phyloP scores from a whole-genome alignment of 2,888 invertebrate species.

The Dendrolimus houi region DNA sequence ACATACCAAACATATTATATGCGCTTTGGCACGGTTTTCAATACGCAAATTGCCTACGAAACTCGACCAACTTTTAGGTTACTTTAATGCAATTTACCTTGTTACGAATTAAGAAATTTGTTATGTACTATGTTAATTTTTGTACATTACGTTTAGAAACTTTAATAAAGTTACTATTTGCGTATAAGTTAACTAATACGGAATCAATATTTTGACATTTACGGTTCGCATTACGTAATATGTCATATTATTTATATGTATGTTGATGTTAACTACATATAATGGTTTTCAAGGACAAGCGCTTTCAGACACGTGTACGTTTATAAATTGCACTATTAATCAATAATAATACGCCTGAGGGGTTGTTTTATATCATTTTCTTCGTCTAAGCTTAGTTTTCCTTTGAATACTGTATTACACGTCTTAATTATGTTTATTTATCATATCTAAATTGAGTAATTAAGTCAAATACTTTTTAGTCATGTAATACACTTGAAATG shows the following conservation, averaged over 20 bases:
- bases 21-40: slow-evolving; percentile 49
- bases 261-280: slow-evolving; percentile 24
- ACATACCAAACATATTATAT: slow-evolving; percentile 37
- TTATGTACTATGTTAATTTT: slow-evolving; percentile 26
- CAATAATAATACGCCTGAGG: slow-evolving; percentile 17
- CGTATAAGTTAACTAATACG: slow-evolving; percentile 34
- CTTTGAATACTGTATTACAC: background rate
- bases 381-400: background rate
- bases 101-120: slow-evolving; percentile 21
- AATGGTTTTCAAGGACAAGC: slow-evolving; percentile 57
- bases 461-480: background rate
- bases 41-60: slow-evolving; percentile 19
- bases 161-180: slow-evolving; percentile 41
- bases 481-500: background rate
- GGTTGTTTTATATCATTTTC: slow-evolving; percentile 14
- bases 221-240: slow-evolving; percentile 53
- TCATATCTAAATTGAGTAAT: background rate
- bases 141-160: slow-evolving; percentile 28
- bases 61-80: slow-evolving; percentile 47
- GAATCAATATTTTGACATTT: slow-evolving; percentile 45
- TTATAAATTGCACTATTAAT: slow-evolving; percentile 26
- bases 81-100: slow-evolving; percentile 30
- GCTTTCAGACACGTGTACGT: slow-evolving; percentile 44
- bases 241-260: slow-evolving; percentile 41
- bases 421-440: background rate